Conservation (phyloP, 2,113 vertebrate species). For the Crotalus viridis region DNA sequence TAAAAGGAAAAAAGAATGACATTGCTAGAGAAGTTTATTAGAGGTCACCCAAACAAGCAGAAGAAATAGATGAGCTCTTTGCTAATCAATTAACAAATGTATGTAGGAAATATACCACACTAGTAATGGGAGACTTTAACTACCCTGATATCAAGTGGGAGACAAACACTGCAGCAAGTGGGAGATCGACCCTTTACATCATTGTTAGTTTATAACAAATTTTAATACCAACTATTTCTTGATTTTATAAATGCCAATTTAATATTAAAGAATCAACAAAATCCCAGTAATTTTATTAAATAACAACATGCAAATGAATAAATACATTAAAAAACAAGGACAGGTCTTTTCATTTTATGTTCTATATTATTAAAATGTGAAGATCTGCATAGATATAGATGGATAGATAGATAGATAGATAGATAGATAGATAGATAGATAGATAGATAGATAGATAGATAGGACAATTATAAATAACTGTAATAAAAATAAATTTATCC, state of each 20-base stretch:
- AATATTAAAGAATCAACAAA: not conserved
- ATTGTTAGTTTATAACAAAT: not conserved
- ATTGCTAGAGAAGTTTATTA: too few relatives aligned
- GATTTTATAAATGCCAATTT: constrained; percentile 10
- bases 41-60: too few relatives aligned
- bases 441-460: not conserved
- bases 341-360: not conserved
- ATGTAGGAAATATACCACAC: too few relatives aligned
- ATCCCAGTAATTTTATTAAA: not conserved
- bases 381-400: not conserved
- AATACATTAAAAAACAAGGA: not conserved
- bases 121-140: too few relatives aligned
- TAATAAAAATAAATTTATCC: not conserved
- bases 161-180: too few relatives aligned
- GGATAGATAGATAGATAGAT: too few relatives aligned
- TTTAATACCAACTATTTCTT: not conserved
- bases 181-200: not conserved
- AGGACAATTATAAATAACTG: not conserved
- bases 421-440: not conserved
- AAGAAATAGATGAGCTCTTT: too few relatives aligned
- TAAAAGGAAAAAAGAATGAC: too few relatives aligned
- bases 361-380: not conserved
- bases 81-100: too few relatives aligned
- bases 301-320: not conserved
- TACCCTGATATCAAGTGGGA: too few relatives aligned